Evolutionary conservation across 2,888 invertebrate species (phyloP).

Genomic region (Listrodromus nycthemerus): DNA sequence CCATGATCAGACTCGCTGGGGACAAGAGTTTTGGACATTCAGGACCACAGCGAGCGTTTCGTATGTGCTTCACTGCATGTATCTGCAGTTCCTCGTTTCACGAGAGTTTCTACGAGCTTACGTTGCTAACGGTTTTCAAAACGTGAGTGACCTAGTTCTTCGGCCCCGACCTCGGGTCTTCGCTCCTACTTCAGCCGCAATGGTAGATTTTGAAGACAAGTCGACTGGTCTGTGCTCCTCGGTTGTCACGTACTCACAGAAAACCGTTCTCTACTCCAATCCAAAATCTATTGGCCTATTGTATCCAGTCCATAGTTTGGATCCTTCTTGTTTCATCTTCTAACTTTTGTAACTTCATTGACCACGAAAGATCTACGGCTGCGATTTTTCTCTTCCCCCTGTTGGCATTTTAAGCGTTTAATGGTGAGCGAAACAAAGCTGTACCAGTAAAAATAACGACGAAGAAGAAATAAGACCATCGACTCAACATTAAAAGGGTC

Average conservation of each 20-base stretch:
- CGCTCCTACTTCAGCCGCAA: conserved; percentile 12
- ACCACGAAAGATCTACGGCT: conserved; percentile 16
- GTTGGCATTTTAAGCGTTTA: conserved; percentile 23
- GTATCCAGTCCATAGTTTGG: background rate
- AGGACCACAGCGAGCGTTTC: conserved; percentile 15
- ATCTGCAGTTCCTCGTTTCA: conserved; percentile 23
- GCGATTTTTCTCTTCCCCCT: conserved; percentile 14
- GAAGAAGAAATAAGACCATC: conserved; percentile 39
- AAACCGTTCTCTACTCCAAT: background rate
- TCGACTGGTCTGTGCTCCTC: background rate
- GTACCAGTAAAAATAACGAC: conserved; percentile 39
- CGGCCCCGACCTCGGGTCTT: conserved; percentile 30
- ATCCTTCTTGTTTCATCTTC: background rate
- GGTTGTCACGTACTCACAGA: background rate
- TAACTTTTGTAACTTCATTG: conserved; percentile 3
- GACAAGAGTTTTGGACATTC: conserved; percentile 37
- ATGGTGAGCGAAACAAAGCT: conserved; percentile 37
- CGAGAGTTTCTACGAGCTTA: conserved; percentile 24
- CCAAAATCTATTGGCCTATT: background rate
- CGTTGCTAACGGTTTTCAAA: conserved; percentile 41
- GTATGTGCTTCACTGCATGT: conserved; percentile 22
- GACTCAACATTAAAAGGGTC: conserved; percentile 55
- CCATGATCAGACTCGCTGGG: conserved; percentile 51
- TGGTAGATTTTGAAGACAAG: conserved; percentile 4
- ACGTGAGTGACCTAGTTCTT: conserved; percentile 54